Conservation (phyloP, 2,113 vertebrate genomes). For the Noctilio leporinus region DNA sequence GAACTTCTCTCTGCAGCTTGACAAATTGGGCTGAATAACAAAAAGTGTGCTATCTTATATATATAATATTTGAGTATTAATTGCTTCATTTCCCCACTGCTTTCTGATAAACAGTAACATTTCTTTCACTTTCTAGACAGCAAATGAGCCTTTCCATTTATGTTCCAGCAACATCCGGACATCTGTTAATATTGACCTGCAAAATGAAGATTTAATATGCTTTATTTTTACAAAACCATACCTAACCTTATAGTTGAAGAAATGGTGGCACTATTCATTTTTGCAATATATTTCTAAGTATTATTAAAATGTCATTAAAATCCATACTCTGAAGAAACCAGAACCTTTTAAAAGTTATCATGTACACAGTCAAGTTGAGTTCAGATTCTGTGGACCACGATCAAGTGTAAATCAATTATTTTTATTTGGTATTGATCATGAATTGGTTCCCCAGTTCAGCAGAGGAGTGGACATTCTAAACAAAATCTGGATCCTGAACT, state of each 20-base stretch:
- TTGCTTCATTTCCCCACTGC: not conserved
- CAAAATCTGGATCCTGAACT: not conserved
- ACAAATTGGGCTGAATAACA: not conserved
- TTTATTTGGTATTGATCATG: not conserved
- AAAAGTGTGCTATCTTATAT: not conserved
- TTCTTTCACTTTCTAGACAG: slow-evolving; percentile 38
- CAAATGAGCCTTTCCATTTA: not conserved
- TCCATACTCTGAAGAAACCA: not conserved
- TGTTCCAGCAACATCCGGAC: not conserved
- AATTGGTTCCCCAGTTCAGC: not conserved
- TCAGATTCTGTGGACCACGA: not conserved
- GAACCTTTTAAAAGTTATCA: not conserved
- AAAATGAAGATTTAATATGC: not conserved
- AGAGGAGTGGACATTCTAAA: not conserved
- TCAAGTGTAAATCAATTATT: not conserved
- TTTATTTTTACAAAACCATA: slow-evolving; percentile 33
- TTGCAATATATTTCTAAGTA: not conserved
- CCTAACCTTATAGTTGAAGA: slow-evolving; percentile 31
- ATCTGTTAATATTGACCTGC: not conserved
- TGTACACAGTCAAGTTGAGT: not conserved
- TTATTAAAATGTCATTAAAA: not conserved
- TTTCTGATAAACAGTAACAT: not conserved
- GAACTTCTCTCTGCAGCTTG: not conserved
- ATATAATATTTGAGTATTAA: not conserved
- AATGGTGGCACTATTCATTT: not conserved